Conservation (phyloP, 2,888 invertebrate genomes). For the Hoplodrina blanda region DNA sequence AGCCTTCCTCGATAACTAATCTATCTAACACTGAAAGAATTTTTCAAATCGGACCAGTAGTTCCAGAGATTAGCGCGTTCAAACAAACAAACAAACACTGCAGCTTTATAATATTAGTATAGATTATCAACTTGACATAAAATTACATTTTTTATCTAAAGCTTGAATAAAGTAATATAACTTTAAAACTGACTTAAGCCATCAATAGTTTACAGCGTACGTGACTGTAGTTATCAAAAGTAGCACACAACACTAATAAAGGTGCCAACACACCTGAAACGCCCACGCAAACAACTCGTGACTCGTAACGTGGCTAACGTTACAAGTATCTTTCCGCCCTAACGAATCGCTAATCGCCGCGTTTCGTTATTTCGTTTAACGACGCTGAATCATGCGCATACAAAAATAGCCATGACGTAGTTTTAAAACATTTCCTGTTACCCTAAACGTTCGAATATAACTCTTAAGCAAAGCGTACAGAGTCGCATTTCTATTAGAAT, state of each 20-base stretch:
- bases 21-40: too few relatives aligned
- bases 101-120: too few relatives aligned
- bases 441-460: constrained; percentile 34
- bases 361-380: constrained; percentile 68
- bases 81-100: too few relatives aligned
- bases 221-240: neutral
- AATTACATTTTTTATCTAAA: constrained; percentile 13
- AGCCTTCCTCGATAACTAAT: too few relatives aligned
- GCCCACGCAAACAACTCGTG: neutral
- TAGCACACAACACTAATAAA: constrained; percentile 16
- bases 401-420: constrained; percentile 59
- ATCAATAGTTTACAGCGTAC: neutral
- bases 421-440: constrained; percentile 42
- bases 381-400: constrained; percentile 61
- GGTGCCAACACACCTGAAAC: constrained; percentile 12
- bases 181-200: neutral
- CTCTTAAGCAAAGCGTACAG: constrained; percentile 22
- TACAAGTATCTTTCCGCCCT: constrained; percentile 28
- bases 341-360: constrained; percentile 52
- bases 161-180: constrained; percentile 18
- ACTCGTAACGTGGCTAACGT: constrained; percentile 10
- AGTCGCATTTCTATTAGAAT: constrained; percentile 41
- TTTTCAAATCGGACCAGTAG: too few relatives aligned
- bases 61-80: too few relatives aligned
- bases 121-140: too few relatives aligned